Percentiles rank a stretch among this genome's conserved stretches.
Evolutionary conservation across 1,140 invertebrate genomes (phyloP).

Genomic region (Alviniconcha marisindica): DNA sequence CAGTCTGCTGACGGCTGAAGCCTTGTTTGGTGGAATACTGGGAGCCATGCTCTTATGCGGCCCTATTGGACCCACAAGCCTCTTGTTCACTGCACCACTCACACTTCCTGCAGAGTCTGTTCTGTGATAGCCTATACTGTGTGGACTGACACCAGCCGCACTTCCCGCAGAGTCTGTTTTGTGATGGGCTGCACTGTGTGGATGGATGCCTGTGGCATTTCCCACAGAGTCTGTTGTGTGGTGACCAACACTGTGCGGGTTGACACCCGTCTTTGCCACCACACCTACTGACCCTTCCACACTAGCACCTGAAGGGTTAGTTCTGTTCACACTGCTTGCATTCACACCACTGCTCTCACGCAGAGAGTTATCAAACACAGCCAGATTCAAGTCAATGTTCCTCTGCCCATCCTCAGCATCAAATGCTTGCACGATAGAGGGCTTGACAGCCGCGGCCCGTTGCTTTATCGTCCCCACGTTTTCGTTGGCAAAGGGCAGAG

Average conservation of each 20-base stretch:
- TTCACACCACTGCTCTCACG: not conserved
- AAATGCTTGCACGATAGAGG: slow-evolving; percentile 60
- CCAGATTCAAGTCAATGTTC: slow-evolving; percentile 40
- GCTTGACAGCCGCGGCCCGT: slow-evolving; percentile 73
- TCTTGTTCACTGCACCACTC: not conserved
- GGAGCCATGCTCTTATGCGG: not conserved
- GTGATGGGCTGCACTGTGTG: not conserved
- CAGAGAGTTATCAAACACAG: slow-evolving; percentile 45
- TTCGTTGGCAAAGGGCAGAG: slow-evolving; percentile 98
- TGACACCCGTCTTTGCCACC: not conserved
- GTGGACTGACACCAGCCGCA: not conserved
- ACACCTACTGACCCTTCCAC: not conserved
- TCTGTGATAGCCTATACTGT: not conserved
- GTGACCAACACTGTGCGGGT: not conserved
- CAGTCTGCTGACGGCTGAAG: not conserved
- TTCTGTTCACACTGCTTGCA: slow-evolving; percentile 27
- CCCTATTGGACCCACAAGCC: not conserved
- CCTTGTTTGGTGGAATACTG: not conserved
- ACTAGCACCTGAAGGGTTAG: slow-evolving; percentile 3
- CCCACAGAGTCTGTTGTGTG: not conserved
- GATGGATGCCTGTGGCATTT: not conserved
- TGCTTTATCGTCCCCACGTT: slow-evolving; percentile 98
- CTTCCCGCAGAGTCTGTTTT: not conserved
- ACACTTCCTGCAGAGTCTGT: not conserved
- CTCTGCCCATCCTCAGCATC: slow-evolving; percentile 48